A percentile compares a stretch with the other conserved stretches of the same genome.
These are phyloP conservation scores for Neomonachus schauinslandi DNA, from an alignment of 2,113 vertebrate genomes.

Conservation along the genomic window DNA sequence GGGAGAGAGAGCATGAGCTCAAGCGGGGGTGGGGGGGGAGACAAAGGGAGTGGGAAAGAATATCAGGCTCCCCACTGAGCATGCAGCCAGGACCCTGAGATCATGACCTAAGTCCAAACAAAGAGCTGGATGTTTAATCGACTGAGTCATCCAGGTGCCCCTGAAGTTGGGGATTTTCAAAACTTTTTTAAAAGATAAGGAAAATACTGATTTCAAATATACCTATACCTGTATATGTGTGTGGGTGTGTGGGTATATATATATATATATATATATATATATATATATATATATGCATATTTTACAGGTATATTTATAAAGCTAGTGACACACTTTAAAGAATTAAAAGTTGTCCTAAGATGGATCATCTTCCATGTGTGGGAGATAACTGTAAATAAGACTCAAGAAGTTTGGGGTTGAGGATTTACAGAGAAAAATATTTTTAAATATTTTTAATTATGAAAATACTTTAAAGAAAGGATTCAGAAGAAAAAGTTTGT, in stretches of 20 bases:
- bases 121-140: neutral
- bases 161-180: neutral
- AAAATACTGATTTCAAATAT: constrained; percentile 8
- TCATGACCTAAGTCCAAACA: neutral
- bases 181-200: neutral
- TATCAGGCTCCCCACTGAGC: neutral
- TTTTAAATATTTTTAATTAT: neutral
- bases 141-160: neutral
- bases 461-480: constrained; percentile 45
- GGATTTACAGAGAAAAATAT: neutral
- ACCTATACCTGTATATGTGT: neutral
- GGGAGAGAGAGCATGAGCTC: neutral
- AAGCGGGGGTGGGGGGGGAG: neutral
- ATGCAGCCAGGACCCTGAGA: neutral
- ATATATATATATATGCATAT: neutral
- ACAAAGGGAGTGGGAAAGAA: neutral
- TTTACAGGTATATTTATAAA: neutral
- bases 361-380: neutral
- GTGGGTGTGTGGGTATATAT: too few relatives aligned
- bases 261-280: too few relatives aligned
- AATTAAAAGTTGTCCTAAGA: neutral
- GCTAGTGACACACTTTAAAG: neutral
- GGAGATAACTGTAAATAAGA: neutral
- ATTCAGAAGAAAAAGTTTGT: neutral
- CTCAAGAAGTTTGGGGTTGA: neutral